phyloP scores from a whole-genome alignment of 2,888 invertebrate genomes.

The Parascotia fuliginaria region DNA sequence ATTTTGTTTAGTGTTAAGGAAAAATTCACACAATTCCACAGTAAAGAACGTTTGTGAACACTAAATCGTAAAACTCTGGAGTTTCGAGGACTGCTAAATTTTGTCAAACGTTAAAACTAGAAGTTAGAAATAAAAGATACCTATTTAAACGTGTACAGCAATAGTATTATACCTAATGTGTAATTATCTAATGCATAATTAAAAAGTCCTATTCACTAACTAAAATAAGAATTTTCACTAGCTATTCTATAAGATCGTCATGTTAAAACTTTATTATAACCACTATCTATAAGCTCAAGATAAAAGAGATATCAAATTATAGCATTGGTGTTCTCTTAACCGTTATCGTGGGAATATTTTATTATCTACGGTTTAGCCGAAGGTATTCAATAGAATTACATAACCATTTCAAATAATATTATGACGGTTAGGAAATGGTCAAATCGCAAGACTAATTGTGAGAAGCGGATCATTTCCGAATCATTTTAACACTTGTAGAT shows the following conservation, averaged over 20 bases:
- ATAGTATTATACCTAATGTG: no score
- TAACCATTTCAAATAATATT: neutral
- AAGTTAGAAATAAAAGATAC: no score
- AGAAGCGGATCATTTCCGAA: neutral
- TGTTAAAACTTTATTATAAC: conserved; percentile 20
- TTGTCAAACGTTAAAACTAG: no score
- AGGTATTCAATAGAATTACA: conserved; percentile 8
- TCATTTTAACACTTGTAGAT: no score
- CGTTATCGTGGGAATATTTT: conserved; percentile 21
- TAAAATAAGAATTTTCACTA: conserved; percentile 14
- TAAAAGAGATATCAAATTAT: conserved; percentile 32
- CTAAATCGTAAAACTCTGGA: no score
- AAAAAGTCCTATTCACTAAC: neutral
- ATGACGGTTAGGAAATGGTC: neutral
- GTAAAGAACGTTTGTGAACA: no score
- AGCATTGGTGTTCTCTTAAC: conserved; percentile 17
- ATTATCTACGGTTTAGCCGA: conserved; percentile 21
- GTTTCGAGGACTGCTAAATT: no score
- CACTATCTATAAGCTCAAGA: conserved; percentile 31
- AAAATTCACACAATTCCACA: no score
- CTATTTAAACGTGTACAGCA: no score
- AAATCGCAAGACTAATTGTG: neutral
- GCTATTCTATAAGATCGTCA: conserved; percentile 24
- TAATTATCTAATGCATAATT: no score
- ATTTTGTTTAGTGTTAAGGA: no score